These are phyloP conservation scores for Xerus inauris DNA, from an alignment of 2,113 vertebrate species.

Conservation along the genomic window DNA sequence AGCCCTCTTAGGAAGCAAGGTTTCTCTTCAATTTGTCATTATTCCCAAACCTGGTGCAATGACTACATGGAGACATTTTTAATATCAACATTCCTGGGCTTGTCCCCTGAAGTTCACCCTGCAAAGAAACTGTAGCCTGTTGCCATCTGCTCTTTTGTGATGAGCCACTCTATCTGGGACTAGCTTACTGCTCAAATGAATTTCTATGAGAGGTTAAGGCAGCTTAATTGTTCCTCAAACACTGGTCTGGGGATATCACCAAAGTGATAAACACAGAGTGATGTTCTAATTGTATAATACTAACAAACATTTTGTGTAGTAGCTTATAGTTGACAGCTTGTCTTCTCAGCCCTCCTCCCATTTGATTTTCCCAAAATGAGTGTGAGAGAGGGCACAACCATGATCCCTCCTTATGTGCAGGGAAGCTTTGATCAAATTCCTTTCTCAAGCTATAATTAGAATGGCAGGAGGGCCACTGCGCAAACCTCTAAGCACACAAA, in stretches of 20 bases:
- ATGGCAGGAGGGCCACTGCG: not conserved
- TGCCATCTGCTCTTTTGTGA: not conserved
- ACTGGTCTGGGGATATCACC: not conserved
- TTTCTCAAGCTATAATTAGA: not conserved
- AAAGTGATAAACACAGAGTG: not conserved
- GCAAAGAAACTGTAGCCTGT: not conserved
- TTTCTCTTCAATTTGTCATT: not conserved
- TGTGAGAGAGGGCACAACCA: not conserved
- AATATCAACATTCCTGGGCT: not conserved
- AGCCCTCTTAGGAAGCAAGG: not conserved
- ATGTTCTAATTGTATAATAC: not conserved
- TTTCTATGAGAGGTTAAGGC: not conserved
- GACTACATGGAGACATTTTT: not conserved
- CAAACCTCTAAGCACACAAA: fast-evolving
- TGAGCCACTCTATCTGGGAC: no score
- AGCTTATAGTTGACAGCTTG: not conserved
- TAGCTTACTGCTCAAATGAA: not conserved
- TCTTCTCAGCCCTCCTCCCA: not conserved
- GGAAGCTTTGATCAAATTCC: not conserved
- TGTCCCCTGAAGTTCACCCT: not conserved
- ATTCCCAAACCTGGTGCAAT: not conserved
- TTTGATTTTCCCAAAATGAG: not conserved
- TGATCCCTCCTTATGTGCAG: fast-evolving
- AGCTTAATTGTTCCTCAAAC: not conserved
- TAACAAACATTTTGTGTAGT: no score